Percentiles rank a stretch among this genome's conserved stretches.
Evolutionary conservation across 1,140 invertebrate genomes (phyloP).

Genomic region (Condylostylus longicornis): DNA sequence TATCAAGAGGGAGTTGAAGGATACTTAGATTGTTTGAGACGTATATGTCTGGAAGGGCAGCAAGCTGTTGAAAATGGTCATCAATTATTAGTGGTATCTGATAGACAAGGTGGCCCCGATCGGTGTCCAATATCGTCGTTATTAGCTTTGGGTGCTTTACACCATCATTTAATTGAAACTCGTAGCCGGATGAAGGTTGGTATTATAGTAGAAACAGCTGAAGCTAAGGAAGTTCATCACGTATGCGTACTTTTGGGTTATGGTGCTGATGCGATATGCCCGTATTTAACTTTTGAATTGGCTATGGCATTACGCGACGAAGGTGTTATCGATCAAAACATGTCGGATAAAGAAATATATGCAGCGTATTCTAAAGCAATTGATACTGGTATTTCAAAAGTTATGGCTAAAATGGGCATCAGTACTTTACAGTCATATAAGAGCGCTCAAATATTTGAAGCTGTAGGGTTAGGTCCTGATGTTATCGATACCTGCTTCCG

Average conservation of each 20-base stretch:
- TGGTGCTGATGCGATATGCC: slow-evolving; percentile 94
- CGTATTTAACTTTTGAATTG: slow-evolving; percentile 91
- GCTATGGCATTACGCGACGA: slow-evolving; percentile 67
- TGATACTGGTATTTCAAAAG: slow-evolving; percentile 68
- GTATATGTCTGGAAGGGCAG: slow-evolving; percentile 68
- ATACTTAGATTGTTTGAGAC: slow-evolving; percentile 59
- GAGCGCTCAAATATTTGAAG: slow-evolving; percentile 98
- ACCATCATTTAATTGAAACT: slow-evolving; percentile 90
- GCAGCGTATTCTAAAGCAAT: slow-evolving; percentile 43
- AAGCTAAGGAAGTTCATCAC: slow-evolving; percentile 92
- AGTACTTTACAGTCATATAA: slow-evolving; percentile 99
- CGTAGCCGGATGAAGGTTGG: slow-evolving; percentile 93
- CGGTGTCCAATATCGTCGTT: slow-evolving; percentile 69
- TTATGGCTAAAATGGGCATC: slow-evolving; percentile 99
- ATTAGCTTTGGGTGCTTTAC: slow-evolving; percentile 77
- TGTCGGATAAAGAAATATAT: slow-evolving; percentile 76
- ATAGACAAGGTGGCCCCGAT: slow-evolving; percentile 55
- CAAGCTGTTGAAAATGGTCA: slow-evolving; percentile 63
- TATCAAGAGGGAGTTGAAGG: slow-evolving; percentile 54
- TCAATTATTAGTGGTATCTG: slow-evolving; percentile 80
- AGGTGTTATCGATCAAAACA: slow-evolving; percentile 55
- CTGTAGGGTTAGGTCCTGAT: slow-evolving; percentile 83
- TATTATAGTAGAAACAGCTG: slow-evolving; percentile 82
- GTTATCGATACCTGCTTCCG: slow-evolving; percentile 90
- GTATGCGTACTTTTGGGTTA: slow-evolving; percentile 92